Conservation (phyloP, 2,113 vertebrate species). For the Rhadina sibilatrix region DNA sequence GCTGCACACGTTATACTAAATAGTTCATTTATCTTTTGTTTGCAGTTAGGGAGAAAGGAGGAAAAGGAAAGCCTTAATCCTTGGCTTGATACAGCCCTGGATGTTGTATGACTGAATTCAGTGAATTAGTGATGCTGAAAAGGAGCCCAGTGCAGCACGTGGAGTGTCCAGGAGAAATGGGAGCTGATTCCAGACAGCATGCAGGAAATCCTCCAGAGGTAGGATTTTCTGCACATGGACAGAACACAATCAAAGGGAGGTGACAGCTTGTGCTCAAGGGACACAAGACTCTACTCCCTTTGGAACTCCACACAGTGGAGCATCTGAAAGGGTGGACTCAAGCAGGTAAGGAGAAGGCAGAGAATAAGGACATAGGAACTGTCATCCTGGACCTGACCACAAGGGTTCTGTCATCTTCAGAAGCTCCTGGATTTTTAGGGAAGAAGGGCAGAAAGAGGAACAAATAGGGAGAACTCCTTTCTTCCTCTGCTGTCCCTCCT, state of each 20-base stretch:
- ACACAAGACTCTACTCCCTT: not conserved
- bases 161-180: not conserved
- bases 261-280: not conserved
- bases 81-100: not conserved
- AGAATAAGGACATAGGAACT: not conserved
- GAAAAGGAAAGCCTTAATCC: not conserved
- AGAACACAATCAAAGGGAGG: not conserved
- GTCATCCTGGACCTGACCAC: not conserved
- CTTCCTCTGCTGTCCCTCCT: not conserved
- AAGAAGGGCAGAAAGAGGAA: not conserved
- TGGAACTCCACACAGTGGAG: not conserved
- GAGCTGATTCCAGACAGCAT: not conserved
- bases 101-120: not conserved
- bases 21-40: not conserved
- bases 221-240: not conserved
- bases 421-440: not conserved
- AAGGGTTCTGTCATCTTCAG: not conserved
- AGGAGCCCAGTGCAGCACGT: not conserved
- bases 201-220: not conserved
- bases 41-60: not conserved
- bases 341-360: not conserved
- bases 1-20: not conserved
- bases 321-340: not conserved
- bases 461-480: not conserved
- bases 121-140: not conserved